These are phyloP conservation scores for Hololepta plana DNA, from an alignment of 2,888 invertebrate species.

Conservation along the genomic window DNA sequence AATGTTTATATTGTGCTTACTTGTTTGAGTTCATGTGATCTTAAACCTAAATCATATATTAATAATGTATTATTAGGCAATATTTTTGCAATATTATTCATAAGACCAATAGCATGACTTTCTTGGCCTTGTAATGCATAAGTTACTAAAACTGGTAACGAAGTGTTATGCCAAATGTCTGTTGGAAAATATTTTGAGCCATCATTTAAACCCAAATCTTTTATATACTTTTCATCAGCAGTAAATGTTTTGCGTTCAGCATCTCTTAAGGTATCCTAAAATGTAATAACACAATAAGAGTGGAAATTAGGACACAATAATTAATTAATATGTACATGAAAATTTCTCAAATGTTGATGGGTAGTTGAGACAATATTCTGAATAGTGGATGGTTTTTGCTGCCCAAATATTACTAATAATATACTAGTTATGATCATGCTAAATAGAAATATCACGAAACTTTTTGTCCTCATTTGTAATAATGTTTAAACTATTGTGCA, in stretches of 20 bases:
- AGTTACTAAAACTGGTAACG: slow-evolving; percentile 56
- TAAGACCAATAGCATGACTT: slow-evolving; percentile 51
- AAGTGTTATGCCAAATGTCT: slow-evolving; percentile 36
- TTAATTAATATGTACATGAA: slow-evolving; percentile 32
- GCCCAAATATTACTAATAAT: slow-evolving; percentile 60
- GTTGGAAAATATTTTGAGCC: slow-evolving; percentile 30
- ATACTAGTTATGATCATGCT: slow-evolving; percentile 61
- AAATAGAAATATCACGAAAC: slow-evolving; percentile 58
- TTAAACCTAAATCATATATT: slow-evolving; percentile 70
- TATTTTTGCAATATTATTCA: slow-evolving; percentile 54
- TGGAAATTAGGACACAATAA: not conserved
- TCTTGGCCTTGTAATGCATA: slow-evolving; percentile 52
- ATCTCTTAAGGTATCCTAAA: slow-evolving; percentile 39
- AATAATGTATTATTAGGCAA: slow-evolving; percentile 62
- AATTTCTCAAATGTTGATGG: slow-evolving; percentile 72
- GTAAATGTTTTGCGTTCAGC: slow-evolving; percentile 59
- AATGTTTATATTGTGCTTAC: slow-evolving; percentile 28
- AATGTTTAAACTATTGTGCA: too few relatives aligned
- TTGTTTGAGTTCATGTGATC: slow-evolving; percentile 47
- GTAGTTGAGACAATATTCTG: slow-evolving; percentile 78
- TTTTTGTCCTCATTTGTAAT: slow-evolving; percentile 49
- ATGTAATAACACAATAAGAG: slow-evolving; percentile 5
- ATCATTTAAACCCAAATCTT: slow-evolving; percentile 51
- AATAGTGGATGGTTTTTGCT: slow-evolving; percentile 62
- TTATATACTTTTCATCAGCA: slow-evolving; percentile 64